These are phyloP conservation scores for Hoplostethus atlanticus DNA, from an alignment of 2,797 vertebrate species.

Conservation along the genomic window DNA sequence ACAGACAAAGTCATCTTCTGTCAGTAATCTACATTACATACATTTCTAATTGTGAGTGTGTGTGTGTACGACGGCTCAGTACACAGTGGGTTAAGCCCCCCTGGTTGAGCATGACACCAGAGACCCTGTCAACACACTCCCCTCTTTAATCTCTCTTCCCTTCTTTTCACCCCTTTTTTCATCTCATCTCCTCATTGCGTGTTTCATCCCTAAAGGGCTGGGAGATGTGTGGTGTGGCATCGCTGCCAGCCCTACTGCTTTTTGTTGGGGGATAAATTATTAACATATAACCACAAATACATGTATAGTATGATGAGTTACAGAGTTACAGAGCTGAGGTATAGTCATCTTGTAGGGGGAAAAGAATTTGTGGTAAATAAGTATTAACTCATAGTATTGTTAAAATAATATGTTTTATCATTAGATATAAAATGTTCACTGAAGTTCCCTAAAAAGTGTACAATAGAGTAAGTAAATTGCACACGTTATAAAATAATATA, in stretches of 20 bases:
- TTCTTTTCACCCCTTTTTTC: not conserved
- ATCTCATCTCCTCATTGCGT: not conserved
- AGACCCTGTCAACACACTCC: conserved; percentile 39
- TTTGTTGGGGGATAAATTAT: no score
- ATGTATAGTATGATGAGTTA: no score
- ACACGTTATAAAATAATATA: no score
- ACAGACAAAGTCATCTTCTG: not conserved
- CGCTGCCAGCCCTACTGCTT: not conserved
- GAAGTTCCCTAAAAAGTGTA: no score
- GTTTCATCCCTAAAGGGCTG: conserved; percentile 17
- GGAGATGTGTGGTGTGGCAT: not conserved
- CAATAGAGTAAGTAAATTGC: no score
- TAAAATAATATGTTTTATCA: no score
- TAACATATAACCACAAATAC: no score
- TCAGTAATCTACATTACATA: conserved; percentile 4
- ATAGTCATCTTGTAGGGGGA: no score
- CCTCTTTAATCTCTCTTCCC: conserved; percentile 32
- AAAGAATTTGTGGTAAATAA: no score
- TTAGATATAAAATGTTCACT: no score
- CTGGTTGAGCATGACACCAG: conserved; percentile 22
- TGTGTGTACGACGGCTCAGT: not conserved
- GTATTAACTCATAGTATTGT: no score
- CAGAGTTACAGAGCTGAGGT: no score
- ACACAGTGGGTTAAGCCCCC: not conserved
- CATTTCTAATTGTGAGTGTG: conserved; percentile 4